Evolutionary conservation across 2,113 vertebrate species (phyloP).

Genomic region (Dermatemys mawii): DNA sequence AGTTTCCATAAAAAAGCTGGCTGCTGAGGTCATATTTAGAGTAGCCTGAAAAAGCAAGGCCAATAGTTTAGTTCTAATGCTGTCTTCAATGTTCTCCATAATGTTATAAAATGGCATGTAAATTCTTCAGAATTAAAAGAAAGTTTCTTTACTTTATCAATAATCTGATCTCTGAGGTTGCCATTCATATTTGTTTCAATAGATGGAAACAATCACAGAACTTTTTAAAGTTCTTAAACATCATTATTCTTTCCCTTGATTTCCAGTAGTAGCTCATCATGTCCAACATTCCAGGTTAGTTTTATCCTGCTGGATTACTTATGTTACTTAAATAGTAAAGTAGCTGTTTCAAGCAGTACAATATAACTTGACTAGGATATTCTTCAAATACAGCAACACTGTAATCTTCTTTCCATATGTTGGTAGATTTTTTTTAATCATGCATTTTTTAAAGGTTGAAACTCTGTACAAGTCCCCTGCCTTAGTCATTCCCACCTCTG

Average conservation of each 20-base stretch:
- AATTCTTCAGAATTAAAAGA: background rate
- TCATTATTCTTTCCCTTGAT: background rate
- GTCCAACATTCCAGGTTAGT: background rate
- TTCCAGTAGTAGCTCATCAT: background rate
- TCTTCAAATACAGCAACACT: constrained; percentile 15
- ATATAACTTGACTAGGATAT: too few relatives aligned
- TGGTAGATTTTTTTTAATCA: background rate
- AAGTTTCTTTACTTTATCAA: background rate
- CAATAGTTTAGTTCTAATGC: background rate
- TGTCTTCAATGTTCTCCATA: background rate
- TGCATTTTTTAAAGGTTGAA: background rate
- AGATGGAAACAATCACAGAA: background rate
- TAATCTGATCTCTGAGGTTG: background rate
- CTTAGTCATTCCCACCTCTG: background rate
- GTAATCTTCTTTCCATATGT: background rate
- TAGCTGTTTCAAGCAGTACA: too few relatives aligned
- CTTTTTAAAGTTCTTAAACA: background rate
- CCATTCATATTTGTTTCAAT: background rate
- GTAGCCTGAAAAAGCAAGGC: background rate
- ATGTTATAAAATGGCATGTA: background rate
- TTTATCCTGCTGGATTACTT: background rate
- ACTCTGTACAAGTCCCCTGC: background rate
- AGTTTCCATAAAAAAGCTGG: constrained; percentile 18
- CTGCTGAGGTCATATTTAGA: background rate
- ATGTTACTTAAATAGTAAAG: background rate